Evolutionary conservation across 1,140 invertebrate genomes (phyloP).

Genomic region (Hycleus cichorii): DNA sequence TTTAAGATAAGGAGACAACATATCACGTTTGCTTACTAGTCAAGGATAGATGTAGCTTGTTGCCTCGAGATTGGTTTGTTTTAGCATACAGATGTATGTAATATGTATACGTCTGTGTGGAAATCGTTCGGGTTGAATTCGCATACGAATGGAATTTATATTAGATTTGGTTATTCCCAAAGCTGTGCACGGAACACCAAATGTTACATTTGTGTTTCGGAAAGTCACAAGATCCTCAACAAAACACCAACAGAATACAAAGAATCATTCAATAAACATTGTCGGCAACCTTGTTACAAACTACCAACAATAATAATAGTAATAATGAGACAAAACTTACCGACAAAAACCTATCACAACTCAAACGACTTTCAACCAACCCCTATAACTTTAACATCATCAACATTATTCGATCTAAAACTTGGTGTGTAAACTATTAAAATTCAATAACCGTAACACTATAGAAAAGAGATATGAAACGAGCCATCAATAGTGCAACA

Average conservation of each 20-base stretch:
- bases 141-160: constrained; percentile 17
- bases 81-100: constrained; percentile 32
- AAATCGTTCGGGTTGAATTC: constrained; percentile 21
- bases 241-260: too few relatives aligned
- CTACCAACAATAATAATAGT: too few relatives aligned
- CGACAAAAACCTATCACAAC: too few relatives aligned
- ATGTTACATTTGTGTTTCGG: not conserved
- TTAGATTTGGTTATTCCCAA: constrained; percentile 6
- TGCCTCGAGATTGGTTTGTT: constrained; percentile 33
- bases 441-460: too few relatives aligned
- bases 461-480: not conserved
- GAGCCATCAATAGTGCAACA: constrained; percentile 1
- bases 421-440: too few relatives aligned
- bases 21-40: not conserved
- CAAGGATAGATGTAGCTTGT: constrained; percentile 25
- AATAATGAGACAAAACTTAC: too few relatives aligned
- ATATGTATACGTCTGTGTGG: constrained; percentile 28
- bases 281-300: too few relatives aligned
- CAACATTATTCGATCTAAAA: too few relatives aligned
- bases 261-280: too few relatives aligned
- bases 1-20: not conserved
- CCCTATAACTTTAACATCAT: too few relatives aligned
- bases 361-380: too few relatives aligned
- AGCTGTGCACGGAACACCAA: constrained; percentile 2
- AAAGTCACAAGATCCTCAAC: too few relatives aligned